Percentiles rank a stretch among this genome's conserved stretches.
Evolutionary conservation across 1,140 invertebrate species (phyloP).

Genomic region (Brachionus paranguensis): DNA sequence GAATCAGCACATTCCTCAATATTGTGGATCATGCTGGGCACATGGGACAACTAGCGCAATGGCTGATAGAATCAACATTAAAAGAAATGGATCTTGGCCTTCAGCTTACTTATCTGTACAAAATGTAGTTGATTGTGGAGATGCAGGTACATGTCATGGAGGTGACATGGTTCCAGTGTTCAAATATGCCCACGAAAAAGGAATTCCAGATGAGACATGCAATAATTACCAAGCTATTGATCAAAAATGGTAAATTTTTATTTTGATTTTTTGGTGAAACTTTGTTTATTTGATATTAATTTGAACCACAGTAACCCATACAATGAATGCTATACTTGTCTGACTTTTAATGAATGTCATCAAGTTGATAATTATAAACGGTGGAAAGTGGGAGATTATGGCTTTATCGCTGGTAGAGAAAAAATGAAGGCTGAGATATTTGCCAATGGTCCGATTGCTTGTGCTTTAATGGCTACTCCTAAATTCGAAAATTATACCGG

Average conservation of each 20-base stretch:
- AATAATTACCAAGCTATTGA: conserved; percentile 60
- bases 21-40: conserved; percentile 60
- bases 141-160: conserved; percentile 55
- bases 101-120: conserved; percentile 56
- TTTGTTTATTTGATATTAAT: not conserved
- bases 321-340: conserved; percentile 58
- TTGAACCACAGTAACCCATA: conserved; percentile 44
- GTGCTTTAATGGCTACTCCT: conserved; percentile 56
- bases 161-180: conserved; percentile 55
- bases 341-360: conserved; percentile 51
- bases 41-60: conserved; percentile 56
- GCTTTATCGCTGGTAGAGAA: conserved; percentile 52
- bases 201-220: conserved; percentile 58
- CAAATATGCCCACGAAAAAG: conserved; percentile 55
- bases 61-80: conserved; percentile 59
- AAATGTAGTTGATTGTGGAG: conserved; percentile 57
- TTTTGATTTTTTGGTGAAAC: not conserved
- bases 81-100: conserved; percentile 56
- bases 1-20: conserved; percentile 57
- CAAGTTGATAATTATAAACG: conserved; percentile 54
- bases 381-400: conserved; percentile 59
- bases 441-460: conserved; percentile 57
- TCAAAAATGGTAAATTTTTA: conserved; percentile 48
- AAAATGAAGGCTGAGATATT: conserved; percentile 60
- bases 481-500: conserved; percentile 55